phyloP scores from a whole-genome alignment of 2,113 vertebrate genomes.

The Bubalus kerabau region DNA sequence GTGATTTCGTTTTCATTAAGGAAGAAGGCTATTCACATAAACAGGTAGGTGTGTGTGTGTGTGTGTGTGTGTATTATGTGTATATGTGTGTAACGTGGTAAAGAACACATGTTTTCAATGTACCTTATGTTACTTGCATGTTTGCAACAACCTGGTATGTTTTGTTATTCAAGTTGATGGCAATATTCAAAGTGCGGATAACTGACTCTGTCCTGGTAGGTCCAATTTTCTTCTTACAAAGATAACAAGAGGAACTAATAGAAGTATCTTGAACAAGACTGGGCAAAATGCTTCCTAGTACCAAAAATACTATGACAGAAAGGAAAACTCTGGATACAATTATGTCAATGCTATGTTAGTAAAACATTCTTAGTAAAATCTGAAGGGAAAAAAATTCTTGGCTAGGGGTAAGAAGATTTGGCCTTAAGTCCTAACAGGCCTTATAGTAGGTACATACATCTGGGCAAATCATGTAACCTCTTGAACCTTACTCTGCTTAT shows the following conservation, averaged over 20 bases:
- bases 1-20: background rate
- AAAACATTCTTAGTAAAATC: background rate
- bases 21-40: background rate
- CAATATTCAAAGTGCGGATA: slow-evolving; percentile 32
- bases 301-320: background rate
- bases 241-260: background rate
- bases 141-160: background rate
- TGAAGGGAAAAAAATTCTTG: background rate
- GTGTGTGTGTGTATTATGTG: background rate
- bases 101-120: slow-evolving; percentile 21
- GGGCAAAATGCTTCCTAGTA: background rate
- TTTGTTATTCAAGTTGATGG: slow-evolving; percentile 26
- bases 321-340: background rate
- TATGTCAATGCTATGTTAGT: background rate
- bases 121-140: slow-evolving; percentile 39
- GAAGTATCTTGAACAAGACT: background rate
- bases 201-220: slow-evolving; percentile 13
- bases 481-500: background rate
- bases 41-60: background rate
- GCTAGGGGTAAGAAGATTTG: background rate
- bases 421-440: background rate
- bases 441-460: background rate
- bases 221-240: background rate
- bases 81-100: slow-evolving; percentile 9
- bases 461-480: background rate